phyloP scores from a whole-genome alignment of 2,888 invertebrate genomes.

The Eupithecia inturbata region DNA sequence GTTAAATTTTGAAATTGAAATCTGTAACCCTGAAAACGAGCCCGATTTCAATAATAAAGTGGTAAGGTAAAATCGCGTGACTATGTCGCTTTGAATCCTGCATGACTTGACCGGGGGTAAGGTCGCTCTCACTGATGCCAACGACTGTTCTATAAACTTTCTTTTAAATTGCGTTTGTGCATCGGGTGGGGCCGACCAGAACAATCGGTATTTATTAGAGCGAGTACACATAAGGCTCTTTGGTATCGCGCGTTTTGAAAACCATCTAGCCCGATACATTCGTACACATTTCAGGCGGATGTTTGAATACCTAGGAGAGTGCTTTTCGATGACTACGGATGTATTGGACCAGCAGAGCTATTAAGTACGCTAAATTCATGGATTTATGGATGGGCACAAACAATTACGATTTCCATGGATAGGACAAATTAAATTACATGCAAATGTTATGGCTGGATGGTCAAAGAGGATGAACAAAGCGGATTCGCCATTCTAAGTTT shows the following conservation, averaged over 20 bases:
- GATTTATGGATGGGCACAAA: neutral
- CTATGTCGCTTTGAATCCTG: constrained; percentile 53
- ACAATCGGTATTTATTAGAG: neutral
- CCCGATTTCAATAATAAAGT: constrained; percentile 26
- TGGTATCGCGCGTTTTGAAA: neutral
- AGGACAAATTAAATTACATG: neutral
- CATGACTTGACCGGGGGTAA: constrained; percentile 52
- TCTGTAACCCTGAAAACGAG: constrained; percentile 10
- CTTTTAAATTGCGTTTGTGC: neutral
- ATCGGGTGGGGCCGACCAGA: neutral
- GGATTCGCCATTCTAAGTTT: no score
- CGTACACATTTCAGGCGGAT: no score
- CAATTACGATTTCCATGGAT: neutral
- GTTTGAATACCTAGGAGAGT: no score
- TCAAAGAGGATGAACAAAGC: no score
- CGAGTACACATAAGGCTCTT: neutral
- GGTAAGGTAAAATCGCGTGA: constrained; percentile 53
- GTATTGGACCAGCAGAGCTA: neutral
- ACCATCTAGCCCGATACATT: no score
- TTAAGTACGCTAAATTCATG: neutral
- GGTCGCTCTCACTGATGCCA: constrained; percentile 42
- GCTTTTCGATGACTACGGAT: neutral
- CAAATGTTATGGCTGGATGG: no score
- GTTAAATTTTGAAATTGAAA: neutral
- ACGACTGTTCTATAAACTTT: neutral